A percentile compares a stretch with the other conserved stretches of the same genome.
Conservation (phyloP, 2,888 invertebrate genomes). For the Dynastes maya region DNA sequence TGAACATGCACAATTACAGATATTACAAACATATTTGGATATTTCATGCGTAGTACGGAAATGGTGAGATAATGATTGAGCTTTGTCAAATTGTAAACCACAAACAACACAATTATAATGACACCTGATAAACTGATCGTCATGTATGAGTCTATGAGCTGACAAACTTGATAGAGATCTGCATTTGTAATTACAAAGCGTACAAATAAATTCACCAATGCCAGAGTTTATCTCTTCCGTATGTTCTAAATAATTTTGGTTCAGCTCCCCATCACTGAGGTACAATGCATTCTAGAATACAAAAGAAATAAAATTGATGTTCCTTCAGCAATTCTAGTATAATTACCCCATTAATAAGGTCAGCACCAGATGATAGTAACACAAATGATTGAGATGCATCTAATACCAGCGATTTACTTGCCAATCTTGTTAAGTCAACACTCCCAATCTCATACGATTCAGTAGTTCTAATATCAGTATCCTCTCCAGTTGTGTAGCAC, state of each 20-base stretch:
- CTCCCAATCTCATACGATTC: constrained; percentile 58
- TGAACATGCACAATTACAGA: constrained; percentile 56
- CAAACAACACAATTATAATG: constrained; percentile 54
- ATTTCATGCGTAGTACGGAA: constrained; percentile 53
- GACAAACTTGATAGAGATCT: constrained; percentile 50
- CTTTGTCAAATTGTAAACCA: constrained; percentile 53
- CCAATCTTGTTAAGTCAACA: constrained; percentile 55
- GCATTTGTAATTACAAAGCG: constrained; percentile 52
- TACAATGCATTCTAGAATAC: constrained; percentile 47
- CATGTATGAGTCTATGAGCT: constrained; percentile 50
- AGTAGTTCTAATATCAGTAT: constrained; percentile 48
- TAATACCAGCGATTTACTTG: constrained; percentile 54
- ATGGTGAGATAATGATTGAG: constrained; percentile 54
- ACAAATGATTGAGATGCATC: constrained; percentile 59
- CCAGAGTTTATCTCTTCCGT: constrained; percentile 43
- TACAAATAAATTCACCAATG: constrained; percentile 52
- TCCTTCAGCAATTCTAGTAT: background rate
- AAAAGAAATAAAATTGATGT: constrained; percentile 2
- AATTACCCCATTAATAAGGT: constrained; percentile 50
- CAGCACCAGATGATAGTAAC: constrained; percentile 53
- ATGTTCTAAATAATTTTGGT: constrained; percentile 39
- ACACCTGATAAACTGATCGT: constrained; percentile 50
- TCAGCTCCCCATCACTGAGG: constrained; percentile 33
- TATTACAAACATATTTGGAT: constrained; percentile 55
- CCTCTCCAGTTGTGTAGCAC: constrained; percentile 43